A percentile compares a stretch with the other conserved stretches of the same genome.
phyloP scores from a whole-genome alignment of 2,888 invertebrate species.

The Drosophila picticornis region DNA sequence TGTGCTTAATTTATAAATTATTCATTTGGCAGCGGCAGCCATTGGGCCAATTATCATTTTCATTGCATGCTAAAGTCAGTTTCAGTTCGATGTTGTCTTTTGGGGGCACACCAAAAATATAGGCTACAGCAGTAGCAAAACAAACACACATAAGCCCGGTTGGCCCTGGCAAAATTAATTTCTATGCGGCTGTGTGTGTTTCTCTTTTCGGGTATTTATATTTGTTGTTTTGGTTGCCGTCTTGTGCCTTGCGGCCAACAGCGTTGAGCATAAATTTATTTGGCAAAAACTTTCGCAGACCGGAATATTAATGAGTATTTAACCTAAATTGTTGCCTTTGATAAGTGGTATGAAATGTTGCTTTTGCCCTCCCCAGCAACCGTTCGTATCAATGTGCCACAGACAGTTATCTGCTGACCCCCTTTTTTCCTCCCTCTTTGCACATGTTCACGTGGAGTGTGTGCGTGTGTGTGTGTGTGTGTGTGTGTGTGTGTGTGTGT shows the following conservation, averaged over 20 bases:
- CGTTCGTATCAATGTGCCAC: constrained; percentile 70
- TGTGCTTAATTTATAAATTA: constrained; percentile 81
- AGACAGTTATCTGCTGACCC: constrained; percentile 43
- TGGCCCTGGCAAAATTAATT: constrained; percentile 61
- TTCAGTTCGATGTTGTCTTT: constrained; percentile 21
- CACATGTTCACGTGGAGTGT: constrained; percentile 26
- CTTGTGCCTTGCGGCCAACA: constrained; percentile 67
- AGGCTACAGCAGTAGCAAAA: constrained; percentile 58
- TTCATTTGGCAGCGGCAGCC: constrained; percentile 74
- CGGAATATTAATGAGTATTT: constrained; percentile 82
- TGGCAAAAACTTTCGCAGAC: constrained; percentile 81
- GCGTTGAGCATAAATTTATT: constrained; percentile 78
- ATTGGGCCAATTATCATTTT: constrained; percentile 82
- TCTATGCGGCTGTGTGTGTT: constrained; percentile 33
- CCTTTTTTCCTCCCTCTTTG: not conserved
- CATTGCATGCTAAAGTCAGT: constrained; percentile 52
- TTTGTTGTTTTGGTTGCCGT: constrained; percentile 53
- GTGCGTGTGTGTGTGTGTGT: constrained; percentile 24
- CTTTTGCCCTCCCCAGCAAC: constrained; percentile 14
- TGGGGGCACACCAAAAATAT: constrained; percentile 48
- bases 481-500: constrained; percentile 20
- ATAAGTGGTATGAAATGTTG: constrained; percentile 78
- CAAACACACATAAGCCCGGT: constrained; percentile 37
- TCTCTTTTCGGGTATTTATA: constrained; percentile 58
- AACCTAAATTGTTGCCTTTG: constrained; percentile 82